Percentiles rank a stretch among this genome's conserved stretches.
Evolutionary conservation across 2,113 vertebrate species (phyloP).

Genomic region (Sinocyclocheilus grahami): DNA sequence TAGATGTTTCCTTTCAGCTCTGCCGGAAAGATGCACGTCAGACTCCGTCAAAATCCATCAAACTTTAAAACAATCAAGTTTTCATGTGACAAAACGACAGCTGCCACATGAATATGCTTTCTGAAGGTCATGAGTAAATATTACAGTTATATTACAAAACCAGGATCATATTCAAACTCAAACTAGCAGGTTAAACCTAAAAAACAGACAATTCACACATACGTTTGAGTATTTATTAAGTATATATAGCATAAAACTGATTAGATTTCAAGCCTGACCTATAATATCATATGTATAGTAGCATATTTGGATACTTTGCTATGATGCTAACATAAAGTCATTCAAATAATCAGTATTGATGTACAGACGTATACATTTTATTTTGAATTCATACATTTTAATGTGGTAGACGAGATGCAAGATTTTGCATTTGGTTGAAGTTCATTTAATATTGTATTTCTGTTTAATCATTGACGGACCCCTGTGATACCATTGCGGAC

Average conservation of each 20-base stretch:
- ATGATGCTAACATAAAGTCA: neutral
- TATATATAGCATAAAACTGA: neutral
- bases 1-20: neutral
- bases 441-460: neutral
- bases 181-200: neutral
- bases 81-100: conserved; percentile 11
- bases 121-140: neutral
- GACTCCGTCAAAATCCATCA: neutral
- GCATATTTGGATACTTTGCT: neutral
- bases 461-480: neutral
- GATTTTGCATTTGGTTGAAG: neutral
- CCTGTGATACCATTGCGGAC: neutral
- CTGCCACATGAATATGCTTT: neutral
- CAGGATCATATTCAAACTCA: neutral
- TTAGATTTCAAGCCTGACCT: neutral
- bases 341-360: neutral
- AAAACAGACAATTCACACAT: neutral
- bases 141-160: neutral
- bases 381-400: neutral
- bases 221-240: neutral
- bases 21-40: neutral
- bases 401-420: neutral
- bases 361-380: neutral
- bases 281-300: neutral
- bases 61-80: conserved; percentile 10